Evolutionary conservation across 2,797 vertebrate species (phyloP), one percentile per base, ranked within the genome.

Genomic region (Silurus lanzhouensis): DNA sequence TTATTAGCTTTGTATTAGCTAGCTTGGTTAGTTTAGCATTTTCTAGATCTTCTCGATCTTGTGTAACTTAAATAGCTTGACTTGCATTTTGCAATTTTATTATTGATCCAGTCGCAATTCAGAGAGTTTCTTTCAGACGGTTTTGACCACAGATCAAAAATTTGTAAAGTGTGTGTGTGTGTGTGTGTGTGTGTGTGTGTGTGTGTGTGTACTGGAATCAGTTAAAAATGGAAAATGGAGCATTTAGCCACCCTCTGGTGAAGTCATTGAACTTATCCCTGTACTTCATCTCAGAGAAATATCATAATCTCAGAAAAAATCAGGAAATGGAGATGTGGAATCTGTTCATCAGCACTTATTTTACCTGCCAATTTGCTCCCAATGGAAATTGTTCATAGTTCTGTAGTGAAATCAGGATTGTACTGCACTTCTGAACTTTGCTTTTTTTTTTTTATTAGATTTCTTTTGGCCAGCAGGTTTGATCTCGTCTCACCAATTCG

Each of bases 251-350:
- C 61, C 52, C 10, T 81, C 27, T 78, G 76, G 31, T 82, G 81
- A 83, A 86, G 64, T 77, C n/a, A 82, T 70, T 52, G 55, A 66
- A 64, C 57, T 27, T 46, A 55, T 74, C 67, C 71, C 70, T 31
- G 71, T 22, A 63, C 55, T 85, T 89, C 84, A 86, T 82, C 81
- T 84, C 81, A 27, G 72, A 71, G 38, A 85, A 52, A 52, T 52
- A 52, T 3, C 48, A 7, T 52, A 7, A 52, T 52, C 48, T 52
- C 6, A 52, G 10, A 52, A 52, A 52, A 52, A 52, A 52, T 66
- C 55, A 66, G 81, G 48, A 88, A 83, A 84, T 48, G 70, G 66
- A 72, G 80, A 76, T 6, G 72, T 55, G 27, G 77, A 76, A 85
- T 58, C 44, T 82, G 14, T 77, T 80, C 13, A 72, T 66, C 61